A percentile compares a stretch with the other conserved stretches of the same genome.
These are phyloP conservation scores for Mus spicilegus DNA, from an alignment of 2,113 vertebrate genomes.

Conservation along the genomic window DNA sequence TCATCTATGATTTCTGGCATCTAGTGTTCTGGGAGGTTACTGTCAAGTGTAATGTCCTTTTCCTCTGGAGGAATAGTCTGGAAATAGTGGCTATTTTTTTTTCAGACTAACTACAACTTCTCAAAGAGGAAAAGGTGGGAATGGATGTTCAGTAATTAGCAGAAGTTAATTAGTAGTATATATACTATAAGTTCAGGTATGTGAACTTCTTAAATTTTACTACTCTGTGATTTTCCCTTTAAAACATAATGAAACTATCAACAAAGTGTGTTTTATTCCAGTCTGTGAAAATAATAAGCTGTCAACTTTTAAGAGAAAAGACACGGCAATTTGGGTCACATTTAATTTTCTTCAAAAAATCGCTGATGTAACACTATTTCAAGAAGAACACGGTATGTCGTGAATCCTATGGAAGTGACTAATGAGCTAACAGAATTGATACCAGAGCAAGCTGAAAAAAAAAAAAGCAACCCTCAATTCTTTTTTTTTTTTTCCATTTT, in stretches of 20 bases:
- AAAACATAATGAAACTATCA: background rate
- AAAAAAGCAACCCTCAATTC: background rate
- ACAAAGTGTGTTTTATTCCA: background rate
- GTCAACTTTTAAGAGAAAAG: constrained; percentile 1
- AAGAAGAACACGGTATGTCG: background rate
- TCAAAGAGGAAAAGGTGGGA: background rate
- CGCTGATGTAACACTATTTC: background rate
- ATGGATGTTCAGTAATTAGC: too few species aligned
- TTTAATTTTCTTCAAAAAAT: background rate
- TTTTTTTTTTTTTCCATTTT: too few species aligned
- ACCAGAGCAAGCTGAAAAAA: background rate
- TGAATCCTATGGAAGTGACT: background rate
- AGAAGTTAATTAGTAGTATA: background rate
- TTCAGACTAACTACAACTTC: background rate
- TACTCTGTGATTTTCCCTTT: background rate
- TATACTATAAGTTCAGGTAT: background rate
- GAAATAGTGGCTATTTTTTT: background rate
- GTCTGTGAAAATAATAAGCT: background rate
- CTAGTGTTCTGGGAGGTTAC: background rate
- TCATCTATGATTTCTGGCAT: background rate
- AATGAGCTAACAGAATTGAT: background rate
- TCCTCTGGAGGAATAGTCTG: background rate
- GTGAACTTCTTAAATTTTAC: background rate
- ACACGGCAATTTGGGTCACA: background rate
- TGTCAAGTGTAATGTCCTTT: accelerated